A percentile compares a stretch with the other conserved stretches of the same genome.
These are phyloP conservation scores for Cremastinae sp. DNA, from an alignment of 2,888 invertebrate genomes.

Conservation along the genomic window DNA sequence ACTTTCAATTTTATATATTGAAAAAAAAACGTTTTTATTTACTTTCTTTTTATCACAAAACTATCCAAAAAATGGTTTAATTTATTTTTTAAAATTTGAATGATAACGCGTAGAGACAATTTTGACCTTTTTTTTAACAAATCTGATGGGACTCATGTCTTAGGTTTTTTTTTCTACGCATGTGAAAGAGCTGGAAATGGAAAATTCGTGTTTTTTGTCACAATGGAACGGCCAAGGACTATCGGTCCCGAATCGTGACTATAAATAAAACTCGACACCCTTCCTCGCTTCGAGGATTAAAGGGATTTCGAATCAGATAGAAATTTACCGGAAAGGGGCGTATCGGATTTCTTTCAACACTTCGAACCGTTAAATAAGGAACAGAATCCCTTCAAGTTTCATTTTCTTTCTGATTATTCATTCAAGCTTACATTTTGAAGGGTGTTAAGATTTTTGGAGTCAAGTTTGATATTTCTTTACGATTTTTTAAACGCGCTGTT, in stretches of 20 bases:
- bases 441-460: no score
- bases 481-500: no score
- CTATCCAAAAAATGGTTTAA: no score
- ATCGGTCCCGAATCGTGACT: not conserved
- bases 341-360: conserved; percentile 54
- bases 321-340: not conserved
- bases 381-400: conserved; percentile 35
- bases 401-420: not conserved
- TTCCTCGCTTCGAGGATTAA: conserved; percentile 40
- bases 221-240: not conserved
- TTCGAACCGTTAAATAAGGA: conserved; percentile 13
- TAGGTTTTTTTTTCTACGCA: no score
- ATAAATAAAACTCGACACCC: conserved; percentile 35
- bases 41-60: no score
- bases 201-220: conserved; percentile 11
- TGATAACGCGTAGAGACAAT: no score
- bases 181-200: not conserved
- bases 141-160: no score
- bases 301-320: conserved; percentile 14
- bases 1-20: no score
- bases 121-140: no score
- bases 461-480: no score
- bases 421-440: not conserved
- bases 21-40: no score
- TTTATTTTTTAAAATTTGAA: no score